These are phyloP conservation scores for Meles meles DNA, from an alignment of 2,113 vertebrate species.

Conservation along the genomic window DNA sequence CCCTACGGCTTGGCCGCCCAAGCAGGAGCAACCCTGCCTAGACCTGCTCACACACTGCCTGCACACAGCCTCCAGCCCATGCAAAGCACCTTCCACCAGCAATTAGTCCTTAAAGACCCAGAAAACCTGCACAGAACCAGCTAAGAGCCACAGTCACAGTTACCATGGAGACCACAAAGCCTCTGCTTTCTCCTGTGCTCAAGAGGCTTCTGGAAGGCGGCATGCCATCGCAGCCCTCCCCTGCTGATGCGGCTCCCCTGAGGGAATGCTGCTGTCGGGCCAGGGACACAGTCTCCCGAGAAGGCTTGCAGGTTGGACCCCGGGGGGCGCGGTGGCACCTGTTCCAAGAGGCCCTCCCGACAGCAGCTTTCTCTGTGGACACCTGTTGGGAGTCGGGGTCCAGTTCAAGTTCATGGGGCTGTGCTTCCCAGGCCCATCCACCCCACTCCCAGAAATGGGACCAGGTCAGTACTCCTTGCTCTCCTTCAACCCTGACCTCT, in stretches of 20 bases:
- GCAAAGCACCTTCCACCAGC: not conserved
- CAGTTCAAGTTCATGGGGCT: not conserved
- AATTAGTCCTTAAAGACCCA: not conserved
- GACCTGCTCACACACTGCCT: not conserved
- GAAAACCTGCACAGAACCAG: not conserved
- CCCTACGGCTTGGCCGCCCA: not conserved
- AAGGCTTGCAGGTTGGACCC: not conserved
- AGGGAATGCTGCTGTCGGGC: accelerated
- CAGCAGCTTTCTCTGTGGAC: not conserved
- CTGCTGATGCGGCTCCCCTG: accelerated
- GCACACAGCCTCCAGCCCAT: too few species aligned
- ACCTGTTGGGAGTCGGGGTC: not conserved
- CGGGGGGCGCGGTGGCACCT: accelerated
- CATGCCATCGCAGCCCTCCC: not conserved
- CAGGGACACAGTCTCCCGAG: accelerated
- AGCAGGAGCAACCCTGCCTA: accelerated
- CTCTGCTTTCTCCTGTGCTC: not conserved
- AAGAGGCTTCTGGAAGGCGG: accelerated
- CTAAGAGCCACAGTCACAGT: not conserved
- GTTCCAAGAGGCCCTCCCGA: not conserved
- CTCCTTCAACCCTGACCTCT: not conserved
- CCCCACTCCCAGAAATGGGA: not conserved
- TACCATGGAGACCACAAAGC: slow-evolving; percentile 32
- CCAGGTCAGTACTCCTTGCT: accelerated
- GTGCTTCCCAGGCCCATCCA: not conserved